Evolutionary conservation across 2,888 invertebrate genomes (phyloP).

Genomic region (Allolobophora icterica): DNA sequence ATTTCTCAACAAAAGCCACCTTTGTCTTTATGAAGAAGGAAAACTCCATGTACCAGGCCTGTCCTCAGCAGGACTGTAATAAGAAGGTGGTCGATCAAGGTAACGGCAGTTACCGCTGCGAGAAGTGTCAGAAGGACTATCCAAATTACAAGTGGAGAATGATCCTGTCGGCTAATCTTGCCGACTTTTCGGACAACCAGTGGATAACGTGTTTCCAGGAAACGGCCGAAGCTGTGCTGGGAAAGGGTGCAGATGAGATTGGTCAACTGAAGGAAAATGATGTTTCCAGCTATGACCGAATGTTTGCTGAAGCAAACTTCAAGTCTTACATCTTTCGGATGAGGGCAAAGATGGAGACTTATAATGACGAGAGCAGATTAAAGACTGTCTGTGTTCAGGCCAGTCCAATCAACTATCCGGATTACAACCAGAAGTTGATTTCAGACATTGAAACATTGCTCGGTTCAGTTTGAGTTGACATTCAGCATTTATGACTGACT

Average conservation of each 20-base stretch:
- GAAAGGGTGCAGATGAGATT: slow-evolving; percentile 66
- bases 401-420: slow-evolving; percentile 77
- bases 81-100: slow-evolving; percentile 91
- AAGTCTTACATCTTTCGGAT: slow-evolving; percentile 82
- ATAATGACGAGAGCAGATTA: slow-evolving; percentile 82
- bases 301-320: slow-evolving; percentile 80
- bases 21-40: slow-evolving; percentile 80
- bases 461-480: slow-evolving; percentile 13
- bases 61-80: slow-evolving; percentile 86
- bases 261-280: slow-evolving; percentile 73
- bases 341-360: slow-evolving; percentile 87
- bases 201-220: slow-evolving; percentile 89
- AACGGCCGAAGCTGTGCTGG: slow-evolving; percentile 59
- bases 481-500: neutral
- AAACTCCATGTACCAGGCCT: slow-evolving; percentile 85
- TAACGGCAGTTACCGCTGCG: slow-evolving; percentile 88
- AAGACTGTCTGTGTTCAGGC: slow-evolving; percentile 78
- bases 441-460: slow-evolving; percentile 73
- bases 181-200: slow-evolving; percentile 84
- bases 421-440: slow-evolving; percentile 77
- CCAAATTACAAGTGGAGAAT: slow-evolving; percentile 86
- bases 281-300: slow-evolving; percentile 73
- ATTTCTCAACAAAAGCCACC: slow-evolving; percentile 80
- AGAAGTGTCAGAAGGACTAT: slow-evolving; percentile 87
- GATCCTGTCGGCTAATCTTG: slow-evolving; percentile 79